Conservation (phyloP, 2,113 vertebrate genomes). For the Deroptyus accipitrinus region DNA sequence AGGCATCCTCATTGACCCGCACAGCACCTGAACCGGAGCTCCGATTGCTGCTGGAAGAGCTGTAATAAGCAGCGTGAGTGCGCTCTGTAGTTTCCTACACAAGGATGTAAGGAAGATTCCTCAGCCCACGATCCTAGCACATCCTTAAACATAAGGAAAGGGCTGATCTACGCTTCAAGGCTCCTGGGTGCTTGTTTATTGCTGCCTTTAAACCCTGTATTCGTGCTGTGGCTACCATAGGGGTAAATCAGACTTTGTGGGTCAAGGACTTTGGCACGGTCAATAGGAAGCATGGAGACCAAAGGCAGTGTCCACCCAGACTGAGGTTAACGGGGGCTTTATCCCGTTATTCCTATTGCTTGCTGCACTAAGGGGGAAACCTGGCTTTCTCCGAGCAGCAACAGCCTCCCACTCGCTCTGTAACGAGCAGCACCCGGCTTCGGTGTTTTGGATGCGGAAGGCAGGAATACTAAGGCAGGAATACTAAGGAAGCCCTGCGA, state of each 20-base stretch:
- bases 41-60: neutral
- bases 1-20: neutral
- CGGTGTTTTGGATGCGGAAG: neutral
- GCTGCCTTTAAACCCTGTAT: neutral
- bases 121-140: accelerated
- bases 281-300: neutral
- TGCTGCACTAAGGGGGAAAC: neutral
- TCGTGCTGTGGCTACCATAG: too few relatives aligned
- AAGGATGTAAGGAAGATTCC: too few relatives aligned
- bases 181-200: neutral
- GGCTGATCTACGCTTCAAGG: neutral
- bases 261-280: neutral
- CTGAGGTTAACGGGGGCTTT: neutral
- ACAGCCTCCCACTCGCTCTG: too few relatives aligned
- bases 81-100: accelerated
- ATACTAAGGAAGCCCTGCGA: neutral
- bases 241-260: neutral
- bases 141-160: neutral
- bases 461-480: neutral
- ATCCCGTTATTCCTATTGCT: neutral
- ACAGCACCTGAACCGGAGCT: neutral
- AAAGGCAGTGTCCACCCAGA: neutral
- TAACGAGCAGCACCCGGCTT: neutral
- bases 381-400: too few relatives aligned
- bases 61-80: accelerated